Evolutionary conservation across 2,797 vertebrate genomes (phyloP), one percentile per base, ranked within the genome.

Genomic region (Furcifer pardalis): DNA sequence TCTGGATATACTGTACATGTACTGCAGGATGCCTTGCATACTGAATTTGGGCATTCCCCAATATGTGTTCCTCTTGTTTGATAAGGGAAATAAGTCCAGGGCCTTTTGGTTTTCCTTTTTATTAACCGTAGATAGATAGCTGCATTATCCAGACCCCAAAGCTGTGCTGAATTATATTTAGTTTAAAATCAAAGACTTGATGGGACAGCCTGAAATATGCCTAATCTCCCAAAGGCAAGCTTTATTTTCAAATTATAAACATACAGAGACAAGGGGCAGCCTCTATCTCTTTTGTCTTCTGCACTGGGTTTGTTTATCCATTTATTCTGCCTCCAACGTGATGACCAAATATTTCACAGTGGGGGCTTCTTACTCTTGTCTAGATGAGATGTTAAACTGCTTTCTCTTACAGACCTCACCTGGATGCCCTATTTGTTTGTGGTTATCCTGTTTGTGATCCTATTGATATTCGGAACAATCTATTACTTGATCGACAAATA

Each of bases 391-490:
- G n/a, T n/a, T n/a, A n/a, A n/a, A n/a, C n/a, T n/a, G 82, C 86
- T 30, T n/a, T 60, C 9, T 72, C 75, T 68, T 65, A 1, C 87
- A 96, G 96, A 96, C 77, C 91, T 19, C 40, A 95, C 92, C 0
- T 96, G 95, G 96, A 46, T 94, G 21, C 92, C 93, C 8, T 95
- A 94, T 87, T 92, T 93, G 12, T 91, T 94, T 0, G 92, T 93
- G 0, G 82, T 89, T 1, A 32, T 93, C 0, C 87, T 90, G 0
- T 95, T 96, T 92, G 86, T 88, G 42, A 82, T 88, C 0, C 89
- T 94, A 9, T 86, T 95, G 77, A 59, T 92, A 1, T 90, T 92
- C 4, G 94, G 91, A 1, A 79, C 76, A 0, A 7, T 88, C 0
- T 86, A 59, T 74, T 96, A 89, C 0, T 84, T 92, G 79, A 93